phyloP scores from a whole-genome alignment of 2,797 vertebrate genomes.

The Bovichtus variegatus region DNA sequence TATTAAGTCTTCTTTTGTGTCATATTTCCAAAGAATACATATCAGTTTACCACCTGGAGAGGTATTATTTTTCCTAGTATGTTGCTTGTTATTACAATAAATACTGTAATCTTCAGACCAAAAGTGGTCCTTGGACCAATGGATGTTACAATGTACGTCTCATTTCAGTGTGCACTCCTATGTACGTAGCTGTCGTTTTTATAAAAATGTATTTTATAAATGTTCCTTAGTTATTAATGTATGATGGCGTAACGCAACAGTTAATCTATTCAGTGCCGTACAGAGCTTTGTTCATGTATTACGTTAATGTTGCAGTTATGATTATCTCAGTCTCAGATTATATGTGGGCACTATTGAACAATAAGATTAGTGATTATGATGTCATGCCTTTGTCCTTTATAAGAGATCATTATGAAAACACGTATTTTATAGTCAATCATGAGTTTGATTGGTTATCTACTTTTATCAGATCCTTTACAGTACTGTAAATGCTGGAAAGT shows the following conservation, averaged over 20 bases:
- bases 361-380: conserved; percentile 9
- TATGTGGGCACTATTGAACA: conserved; percentile 16
- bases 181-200: conserved; percentile 25
- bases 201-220: conserved; percentile 53
- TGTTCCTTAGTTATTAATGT: conserved; percentile 37
- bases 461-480: conserved; percentile 38
- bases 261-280: conserved; percentile 31
- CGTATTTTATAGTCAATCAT: conserved; percentile 10
- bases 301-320: conserved; percentile 18
- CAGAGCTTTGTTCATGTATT: conserved; percentile 29
- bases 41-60: background rate
- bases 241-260: conserved; percentile 34
- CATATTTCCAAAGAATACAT: conserved; percentile 31
- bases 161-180: conserved; percentile 38
- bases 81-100: conserved; percentile 21
- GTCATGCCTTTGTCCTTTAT: conserved; percentile 24
- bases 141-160: conserved; percentile 17
- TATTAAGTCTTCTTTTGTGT: background rate
- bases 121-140: conserved; percentile 37
- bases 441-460: conserved; percentile 42
- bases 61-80: background rate
- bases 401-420: conserved; percentile 14
- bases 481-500: conserved; percentile 44
- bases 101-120: conserved; percentile 30
- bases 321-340: conserved; percentile 25